Conservation (phyloP, 30 jellyfish, hydroid and myxozoan genomes). For the Cassiopea andromeda region DNA sequence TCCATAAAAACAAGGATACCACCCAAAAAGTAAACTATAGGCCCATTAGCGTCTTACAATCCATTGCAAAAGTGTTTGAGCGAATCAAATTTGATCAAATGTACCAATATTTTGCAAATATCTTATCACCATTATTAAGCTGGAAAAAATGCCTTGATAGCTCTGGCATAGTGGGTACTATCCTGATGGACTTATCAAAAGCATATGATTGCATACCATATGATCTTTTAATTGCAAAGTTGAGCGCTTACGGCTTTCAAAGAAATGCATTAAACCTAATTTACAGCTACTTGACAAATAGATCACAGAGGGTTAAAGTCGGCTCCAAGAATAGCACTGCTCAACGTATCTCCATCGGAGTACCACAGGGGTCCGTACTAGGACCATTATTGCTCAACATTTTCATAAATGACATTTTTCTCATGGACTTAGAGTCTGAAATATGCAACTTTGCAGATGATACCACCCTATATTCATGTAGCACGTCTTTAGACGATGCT, state of each 20-base stretch:
- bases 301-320: not conserved
- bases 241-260: not conserved
- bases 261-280: not conserved
- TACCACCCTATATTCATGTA: conserved; percentile 6
- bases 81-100: not conserved
- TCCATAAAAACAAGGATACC: not conserved
- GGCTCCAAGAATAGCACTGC: not conserved
- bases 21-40: not conserved
- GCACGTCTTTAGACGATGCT: not conserved
- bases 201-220: not conserved
- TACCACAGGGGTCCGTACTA: conserved; percentile 8
- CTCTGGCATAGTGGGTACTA: not conserved
- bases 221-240: not conserved
- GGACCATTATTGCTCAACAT: not conserved
- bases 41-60: not conserved
- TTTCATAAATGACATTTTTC: not conserved
- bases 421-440: not conserved
- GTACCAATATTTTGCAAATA: not conserved
- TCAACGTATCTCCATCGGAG: not conserved
- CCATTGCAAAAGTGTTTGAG: not conserved
- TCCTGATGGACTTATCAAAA: not conserved
- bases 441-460: conserved; percentile 1
- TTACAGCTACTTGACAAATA: not conserved
- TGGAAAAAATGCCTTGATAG: not conserved
- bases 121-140: not conserved